These are phyloP conservation scores for Rhinatrema bivittatum DNA, from an alignment of 2,797 vertebrate genomes.

Conservation along the genomic window DNA sequence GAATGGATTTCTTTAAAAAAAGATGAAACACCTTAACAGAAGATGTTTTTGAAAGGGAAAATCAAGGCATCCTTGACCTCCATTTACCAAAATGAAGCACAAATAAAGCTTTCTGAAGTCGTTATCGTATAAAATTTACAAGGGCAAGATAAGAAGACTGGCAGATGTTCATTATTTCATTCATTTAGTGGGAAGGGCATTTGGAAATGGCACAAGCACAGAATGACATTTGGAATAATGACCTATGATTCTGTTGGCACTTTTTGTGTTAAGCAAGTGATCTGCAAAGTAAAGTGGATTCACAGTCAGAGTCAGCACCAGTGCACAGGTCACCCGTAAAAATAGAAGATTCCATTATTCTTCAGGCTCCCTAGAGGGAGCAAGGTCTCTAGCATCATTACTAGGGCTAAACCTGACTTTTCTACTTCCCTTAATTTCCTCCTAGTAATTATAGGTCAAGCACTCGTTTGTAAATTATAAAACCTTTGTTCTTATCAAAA, in stretches of 20 bases:
- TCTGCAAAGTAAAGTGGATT: constrained; percentile 73
- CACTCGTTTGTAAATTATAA: constrained; percentile 96
- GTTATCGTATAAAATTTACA: constrained; percentile 40
- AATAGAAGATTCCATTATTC: constrained; percentile 99
- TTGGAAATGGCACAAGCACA: constrained; percentile 58
- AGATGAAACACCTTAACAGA: not conserved
- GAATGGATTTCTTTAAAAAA: no score
- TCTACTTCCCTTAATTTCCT: constrained; percentile 79
- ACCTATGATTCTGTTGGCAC: constrained; percentile 69
- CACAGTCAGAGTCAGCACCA: constrained; percentile 67
- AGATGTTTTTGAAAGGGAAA: constrained; percentile 15
- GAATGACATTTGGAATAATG: constrained; percentile 71
- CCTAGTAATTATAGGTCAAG: constrained; percentile 99
- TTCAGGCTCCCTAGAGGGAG: constrained; percentile 83
- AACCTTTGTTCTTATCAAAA: constrained; percentile 95
- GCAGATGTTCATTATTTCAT: constrained; percentile 66
- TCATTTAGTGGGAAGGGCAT: constrained; percentile 61
- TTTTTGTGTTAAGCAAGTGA: constrained; percentile 75
- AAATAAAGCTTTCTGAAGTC: constrained; percentile 34
- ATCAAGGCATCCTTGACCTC: constrained; percentile 7
- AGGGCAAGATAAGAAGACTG: constrained; percentile 42
- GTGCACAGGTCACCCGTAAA: constrained; percentile 87
- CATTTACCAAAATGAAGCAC: constrained; percentile 34
- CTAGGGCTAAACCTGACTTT: constrained; percentile 94
- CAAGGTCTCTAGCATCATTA: constrained; percentile 99